Conservation (phyloP, 2,797 vertebrate species). For the Rhynchotus rufescens region DNA sequence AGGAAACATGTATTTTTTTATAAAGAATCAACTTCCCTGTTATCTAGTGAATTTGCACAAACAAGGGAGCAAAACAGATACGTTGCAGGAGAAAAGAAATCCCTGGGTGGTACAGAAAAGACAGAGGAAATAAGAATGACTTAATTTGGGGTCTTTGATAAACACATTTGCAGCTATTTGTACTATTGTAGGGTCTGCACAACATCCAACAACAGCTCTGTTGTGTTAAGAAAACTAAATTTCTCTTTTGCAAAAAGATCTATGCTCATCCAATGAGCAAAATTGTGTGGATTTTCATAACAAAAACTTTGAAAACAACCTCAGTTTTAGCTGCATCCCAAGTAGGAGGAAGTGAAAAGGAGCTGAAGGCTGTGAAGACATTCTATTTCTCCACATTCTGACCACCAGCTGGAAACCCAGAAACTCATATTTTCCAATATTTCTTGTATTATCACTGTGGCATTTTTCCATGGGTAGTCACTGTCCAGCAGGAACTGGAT, state of each 20-base stretch:
- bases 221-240: not conserved
- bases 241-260: not conserved
- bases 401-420: no score
- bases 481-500: no score
- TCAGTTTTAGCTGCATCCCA: not conserved
- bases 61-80: not conserved
- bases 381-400: no score
- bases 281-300: not conserved
- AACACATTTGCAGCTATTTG: constrained; percentile 6
- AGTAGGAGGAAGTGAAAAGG: no score
- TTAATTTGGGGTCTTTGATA: not conserved
- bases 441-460: no score
- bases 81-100: rapidly evolving
- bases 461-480: no score
- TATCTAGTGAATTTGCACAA: not conserved
- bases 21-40: not conserved
- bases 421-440: no score
- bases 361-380: no score
- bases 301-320: not conserved
- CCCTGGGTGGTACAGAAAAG: not conserved
- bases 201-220: not conserved
- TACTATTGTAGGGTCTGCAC: not conserved
- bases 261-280: not conserved
- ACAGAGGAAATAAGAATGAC: not conserved
- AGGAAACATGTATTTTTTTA: not conserved